Base-by-base conservation (phyloP, 2,888 invertebrate genomes). In the Eudasyphora cyanicolor region DNA sequence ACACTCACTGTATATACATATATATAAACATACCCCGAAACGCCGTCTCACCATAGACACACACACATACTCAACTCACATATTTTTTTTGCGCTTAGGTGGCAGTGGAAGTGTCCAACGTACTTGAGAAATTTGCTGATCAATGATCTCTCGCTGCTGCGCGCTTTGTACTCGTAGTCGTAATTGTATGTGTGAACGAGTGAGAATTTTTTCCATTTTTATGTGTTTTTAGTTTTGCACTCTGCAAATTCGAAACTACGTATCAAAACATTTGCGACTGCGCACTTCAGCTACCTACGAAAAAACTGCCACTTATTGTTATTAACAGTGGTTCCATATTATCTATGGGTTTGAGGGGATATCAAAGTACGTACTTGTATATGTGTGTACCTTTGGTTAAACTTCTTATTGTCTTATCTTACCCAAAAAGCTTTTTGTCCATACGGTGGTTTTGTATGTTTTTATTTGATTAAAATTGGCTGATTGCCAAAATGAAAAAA, bases 151-250 rank as follows among this genome's bases (percentile, higher is more conserved):
- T n/a, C n/a, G n/a, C 57, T 12, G 24, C 57, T 27, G 27, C 27
- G 14, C 21, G 4, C 10, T 45, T 5, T 38, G 45, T 12, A n/a
- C 10, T 38, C n/a, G 38, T 38, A n/a, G n/a, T n/a, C n/a, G n/a
- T n/a, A 3, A 14, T 38, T 8, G 38, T 8, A 38, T 38, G 38
- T 45, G n/a, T n/a, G n/a, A n/a, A n/a, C 45, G n/a, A 45, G n/a
- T n/a, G n/a, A n/a, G 45, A 45, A 45, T 45, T 14, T 45, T 45
- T 45, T 45, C n/a, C 14, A n/a, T 45, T 45, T 45, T 29, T 60
- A 60, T n/a, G 29, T 14, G 42, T 67, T 45, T 29, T 67, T n/a
- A n/a, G n/a, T n/a, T n/a, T 67, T 67, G 67, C 27, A 42, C 42
- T 19, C 19, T 35, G 51, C 51, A 51, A 57, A 54, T 19, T 4